These are phyloP conservation scores for Acanthurus leucopareius DNA, from an alignment of 2,797 vertebrate species.

Conservation along the genomic window DNA sequence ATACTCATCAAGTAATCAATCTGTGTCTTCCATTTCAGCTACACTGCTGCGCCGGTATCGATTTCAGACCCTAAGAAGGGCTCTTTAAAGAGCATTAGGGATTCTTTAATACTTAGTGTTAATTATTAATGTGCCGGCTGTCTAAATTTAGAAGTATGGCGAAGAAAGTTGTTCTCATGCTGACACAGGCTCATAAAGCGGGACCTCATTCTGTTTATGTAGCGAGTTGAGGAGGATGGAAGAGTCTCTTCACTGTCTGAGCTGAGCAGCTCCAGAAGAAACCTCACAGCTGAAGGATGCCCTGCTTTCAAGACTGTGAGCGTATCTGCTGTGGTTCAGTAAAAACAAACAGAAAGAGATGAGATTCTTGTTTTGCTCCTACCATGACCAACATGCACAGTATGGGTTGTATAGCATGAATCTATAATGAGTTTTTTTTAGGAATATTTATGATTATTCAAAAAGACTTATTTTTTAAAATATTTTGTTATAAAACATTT, in stretches of 20 bases:
- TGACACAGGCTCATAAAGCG: slow-evolving; percentile 24
- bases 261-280: slow-evolving; percentile 3
- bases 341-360: slow-evolving; percentile 22
- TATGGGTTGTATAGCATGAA: background rate
- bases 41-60: slow-evolving; percentile 49
- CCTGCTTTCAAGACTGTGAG: slow-evolving; percentile 22
- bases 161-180: slow-evolving; percentile 41
- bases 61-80: slow-evolving; percentile 47
- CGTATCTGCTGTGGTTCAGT: slow-evolving; percentile 7
- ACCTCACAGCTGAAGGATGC: slow-evolving; percentile 40
- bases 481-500: background rate
- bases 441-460: background rate
- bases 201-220: slow-evolving; percentile 32
- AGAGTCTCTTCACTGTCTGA: slow-evolving; percentile 21
- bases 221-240: slow-evolving; percentile 42
- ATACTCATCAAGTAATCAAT: slow-evolving; percentile 26
- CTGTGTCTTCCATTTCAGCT: slow-evolving; percentile 13
- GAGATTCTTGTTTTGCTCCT: background rate
- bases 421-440: background rate
- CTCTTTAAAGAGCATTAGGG: slow-evolving; percentile 52
- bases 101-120: slow-evolving; percentile 48
- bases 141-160: slow-evolving; percentile 52
- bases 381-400: background rate
- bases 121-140: slow-evolving; percentile 57
- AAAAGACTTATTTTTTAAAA: background rate